Base-by-base conservation (phyloP, 23 tunicate genomes). In the Trididemnum miniatum region DNA sequence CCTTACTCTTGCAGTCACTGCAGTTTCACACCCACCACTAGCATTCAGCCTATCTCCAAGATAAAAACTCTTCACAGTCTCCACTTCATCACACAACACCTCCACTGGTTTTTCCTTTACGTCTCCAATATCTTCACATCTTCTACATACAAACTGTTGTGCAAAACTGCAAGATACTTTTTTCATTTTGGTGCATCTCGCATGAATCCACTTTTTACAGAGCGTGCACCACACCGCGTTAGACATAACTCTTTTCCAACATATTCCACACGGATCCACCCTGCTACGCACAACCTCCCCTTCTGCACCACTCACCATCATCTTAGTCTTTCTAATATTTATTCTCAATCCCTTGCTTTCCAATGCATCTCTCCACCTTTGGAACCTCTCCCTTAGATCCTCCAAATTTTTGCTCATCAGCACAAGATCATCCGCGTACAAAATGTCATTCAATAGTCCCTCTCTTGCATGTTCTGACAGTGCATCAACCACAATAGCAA, bases 11-110 rank as follows among this genome's bases (percentile, higher is more conserved):
- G 59, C 59, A 37, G 79, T 39, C 30, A 73, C 79, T 5, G 79
- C 79, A 18, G 59, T 12, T 73, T 73, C 79, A 39, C 79, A 37
- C 79, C n/a, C 79, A 37, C 59, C 79, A 73, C 59, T 73, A 3
- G 59, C 79, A 39, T 73, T 73, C 59, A 39, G 2, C 30, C 79
- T 38, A 24, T 73, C 79, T 3, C 79, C 79, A 2, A 73, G 31
- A 26, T 73, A 73, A 40, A 38, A 73, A 5, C 9, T 27, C 9
- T 22, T 73, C 79, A 73, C 79, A 7, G 59, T 37, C 24, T 73
- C 79, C 31, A 73, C 59, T 3, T 27, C 30, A 26, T 73, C 32
- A 40, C 59, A 73, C 20, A 73, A 73, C 30, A 37, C 25, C 7
- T 73, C 79, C 37, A 9, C 59, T 20, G 79, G 9, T 40, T 37